Evolutionary conservation across 2,888 invertebrate species (phyloP).

Genomic region (Oscheius sp.): DNA sequence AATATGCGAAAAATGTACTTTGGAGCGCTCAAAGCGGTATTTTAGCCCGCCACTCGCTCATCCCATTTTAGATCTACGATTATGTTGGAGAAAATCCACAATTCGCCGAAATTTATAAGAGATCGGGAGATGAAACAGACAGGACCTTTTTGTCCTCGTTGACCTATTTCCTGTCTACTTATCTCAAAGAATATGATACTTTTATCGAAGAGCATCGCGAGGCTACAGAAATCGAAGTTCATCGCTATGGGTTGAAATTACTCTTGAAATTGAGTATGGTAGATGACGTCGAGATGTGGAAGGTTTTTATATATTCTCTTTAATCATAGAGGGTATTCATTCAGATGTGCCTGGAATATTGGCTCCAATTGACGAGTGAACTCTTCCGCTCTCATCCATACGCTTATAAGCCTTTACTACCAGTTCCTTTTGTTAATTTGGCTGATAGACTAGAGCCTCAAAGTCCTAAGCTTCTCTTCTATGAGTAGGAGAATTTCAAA

Average conservation of each 20-base stretch:
- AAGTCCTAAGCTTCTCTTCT: not conserved
- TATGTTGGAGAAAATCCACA: conserved; percentile 75
- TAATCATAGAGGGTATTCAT: conserved; percentile 7
- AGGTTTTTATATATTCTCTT: conserved; percentile 71
- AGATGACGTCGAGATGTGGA: conserved; percentile 98
- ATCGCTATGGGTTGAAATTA: conserved; percentile 70
- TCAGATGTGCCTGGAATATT: conserved; percentile 93
- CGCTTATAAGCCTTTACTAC: conserved; percentile 56
- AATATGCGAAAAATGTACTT: conserved; percentile 89
- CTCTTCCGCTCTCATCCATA: conserved; percentile 88
- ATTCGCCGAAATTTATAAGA: conserved; percentile 90
- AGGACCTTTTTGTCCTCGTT: conserved; percentile 98
- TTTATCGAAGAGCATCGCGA: conserved; percentile 55
- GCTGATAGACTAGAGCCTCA: not conserved
- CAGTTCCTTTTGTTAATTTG: conserved; percentile 15
- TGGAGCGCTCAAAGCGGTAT: conserved; percentile 89
- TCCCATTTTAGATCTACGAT: not conserved
- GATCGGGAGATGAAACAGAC: conserved; percentile 87
- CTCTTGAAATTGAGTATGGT: conserved; percentile 82
- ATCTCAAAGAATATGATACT: conserved; percentile 89
- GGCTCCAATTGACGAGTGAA: conserved; percentile 91
- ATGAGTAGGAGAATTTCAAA: too few species aligned
- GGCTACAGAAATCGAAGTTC: conserved; percentile 39
- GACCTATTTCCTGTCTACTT: conserved; percentile 94
- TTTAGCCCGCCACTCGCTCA: not conserved